Conservation (phyloP, 2,797 vertebrate genomes). For the Alectoris magna region DNA sequence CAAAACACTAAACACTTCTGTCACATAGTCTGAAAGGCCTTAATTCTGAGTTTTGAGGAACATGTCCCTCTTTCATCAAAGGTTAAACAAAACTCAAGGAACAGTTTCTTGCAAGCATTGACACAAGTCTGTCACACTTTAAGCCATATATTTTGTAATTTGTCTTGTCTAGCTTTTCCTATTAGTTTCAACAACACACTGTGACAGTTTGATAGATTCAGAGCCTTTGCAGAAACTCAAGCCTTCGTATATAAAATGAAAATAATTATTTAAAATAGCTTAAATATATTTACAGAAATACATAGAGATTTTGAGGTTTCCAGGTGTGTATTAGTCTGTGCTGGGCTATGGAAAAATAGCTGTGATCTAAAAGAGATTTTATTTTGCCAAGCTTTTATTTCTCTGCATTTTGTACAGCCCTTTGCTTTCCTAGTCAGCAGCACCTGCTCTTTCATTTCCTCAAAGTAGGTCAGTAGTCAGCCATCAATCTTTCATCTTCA, state of each 20-base stretch:
- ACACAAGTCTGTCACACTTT: neutral
- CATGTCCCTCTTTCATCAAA: neutral
- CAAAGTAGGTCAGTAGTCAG: conserved; percentile 79
- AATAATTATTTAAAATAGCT: conserved; percentile 8
- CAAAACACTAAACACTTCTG: neutral
- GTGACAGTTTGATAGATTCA: neutral
- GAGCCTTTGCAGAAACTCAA: neutral
- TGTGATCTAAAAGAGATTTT: conserved; percentile 43
- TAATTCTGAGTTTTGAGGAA: neutral
- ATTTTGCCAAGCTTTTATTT: conserved; percentile 50
- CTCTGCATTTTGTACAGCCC: conserved; percentile 25
- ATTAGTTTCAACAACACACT: neutral
- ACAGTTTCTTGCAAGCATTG: neutral
- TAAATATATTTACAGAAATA: conserved; percentile 32
- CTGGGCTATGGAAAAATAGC: conserved; percentile 16
- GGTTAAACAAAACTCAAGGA: neutral
- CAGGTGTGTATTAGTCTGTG: neutral
- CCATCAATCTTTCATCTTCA: conserved; percentile 78
- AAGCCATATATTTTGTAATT: neutral
- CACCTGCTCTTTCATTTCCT: conserved; percentile 76
- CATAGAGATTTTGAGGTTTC: neutral
- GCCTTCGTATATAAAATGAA: neutral
- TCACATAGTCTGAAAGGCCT: neutral
- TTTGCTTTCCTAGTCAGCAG: conserved; percentile 69
- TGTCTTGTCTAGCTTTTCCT: neutral